Percentiles rank a stretch among this genome's conserved stretches.
These are phyloP conservation scores for Pyrrhia umbra DNA, from an alignment of 2,888 invertebrate species.

Conservation along the genomic window DNA sequence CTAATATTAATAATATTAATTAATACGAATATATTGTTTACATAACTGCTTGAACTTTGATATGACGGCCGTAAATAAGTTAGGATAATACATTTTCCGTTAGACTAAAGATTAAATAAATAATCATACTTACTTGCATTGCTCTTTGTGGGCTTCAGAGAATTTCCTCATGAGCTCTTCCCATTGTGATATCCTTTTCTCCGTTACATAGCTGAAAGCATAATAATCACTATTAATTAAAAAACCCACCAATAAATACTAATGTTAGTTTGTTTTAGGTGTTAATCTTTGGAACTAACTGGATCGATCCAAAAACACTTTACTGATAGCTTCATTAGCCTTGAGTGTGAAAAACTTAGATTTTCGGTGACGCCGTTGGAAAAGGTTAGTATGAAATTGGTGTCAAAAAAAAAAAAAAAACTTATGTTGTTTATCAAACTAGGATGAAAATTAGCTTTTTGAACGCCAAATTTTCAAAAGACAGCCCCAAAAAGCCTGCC, in stretches of 20 bases:
- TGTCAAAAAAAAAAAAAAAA: background rate
- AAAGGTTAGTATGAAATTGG: background rate
- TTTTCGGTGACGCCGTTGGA: background rate
- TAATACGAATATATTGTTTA: too few species aligned
- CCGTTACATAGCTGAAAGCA: constrained; percentile 53
- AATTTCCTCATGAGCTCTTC: constrained; percentile 84
- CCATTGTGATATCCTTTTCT: constrained; percentile 81
- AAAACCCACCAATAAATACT: too few species aligned
- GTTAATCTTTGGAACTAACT: too few species aligned
- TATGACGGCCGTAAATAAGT: too few species aligned
- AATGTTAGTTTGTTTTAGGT: too few species aligned
- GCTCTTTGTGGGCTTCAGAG: constrained; percentile 77
- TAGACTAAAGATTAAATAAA: background rate
- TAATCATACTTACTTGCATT: constrained; percentile 76
- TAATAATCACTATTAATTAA: background rate
- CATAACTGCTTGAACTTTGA: too few species aligned
- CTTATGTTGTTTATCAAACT: background rate
- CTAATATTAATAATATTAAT: too few species aligned
- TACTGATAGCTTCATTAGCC: too few species aligned
- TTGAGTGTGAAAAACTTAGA: too few species aligned
- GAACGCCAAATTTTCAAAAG: background rate
- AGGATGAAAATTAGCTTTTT: too few species aligned
- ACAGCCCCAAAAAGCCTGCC: too few species aligned
- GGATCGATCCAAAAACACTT: too few species aligned
- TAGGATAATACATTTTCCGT: background rate